Percentiles rank a stretch among this genome's conserved stretches.
These are phyloP conservation scores for Natrix natrix DNA, from an alignment of 2,797 vertebrate genomes.

Conservation along the genomic window DNA sequence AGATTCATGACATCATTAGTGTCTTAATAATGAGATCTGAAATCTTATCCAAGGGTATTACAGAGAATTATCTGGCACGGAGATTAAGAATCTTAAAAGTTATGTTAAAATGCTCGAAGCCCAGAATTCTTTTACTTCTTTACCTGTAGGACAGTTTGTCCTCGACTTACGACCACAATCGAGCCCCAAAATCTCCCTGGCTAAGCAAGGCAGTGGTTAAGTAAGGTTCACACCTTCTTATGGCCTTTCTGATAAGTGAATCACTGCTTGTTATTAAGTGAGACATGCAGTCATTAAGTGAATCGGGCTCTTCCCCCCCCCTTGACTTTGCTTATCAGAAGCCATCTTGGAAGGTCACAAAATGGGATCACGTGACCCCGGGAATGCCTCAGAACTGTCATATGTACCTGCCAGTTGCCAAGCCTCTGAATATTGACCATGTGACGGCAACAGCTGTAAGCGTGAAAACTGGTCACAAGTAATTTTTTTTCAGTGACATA, in stretches of 20 bases:
- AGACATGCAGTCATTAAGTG: background rate
- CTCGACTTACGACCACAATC: fast-evolving
- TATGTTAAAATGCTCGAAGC: background rate
- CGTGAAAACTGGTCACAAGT: no score
- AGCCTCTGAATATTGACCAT: background rate
- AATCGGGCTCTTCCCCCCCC: no score
- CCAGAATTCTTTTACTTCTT: background rate
- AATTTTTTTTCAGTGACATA: no score
- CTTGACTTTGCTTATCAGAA: no score
- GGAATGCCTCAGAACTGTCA: no score
- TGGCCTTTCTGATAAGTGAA: background rate
- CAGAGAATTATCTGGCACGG: background rate
- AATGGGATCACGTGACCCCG: background rate
- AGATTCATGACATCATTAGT: background rate
- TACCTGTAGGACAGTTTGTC: background rate
- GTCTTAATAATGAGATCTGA: background rate
- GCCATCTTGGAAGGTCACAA: background rate
- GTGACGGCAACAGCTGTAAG: no score
- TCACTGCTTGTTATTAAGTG: background rate
- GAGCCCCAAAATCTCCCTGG: background rate
- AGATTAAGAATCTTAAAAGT: background rate
- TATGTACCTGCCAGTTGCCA: no score
- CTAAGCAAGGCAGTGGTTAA: background rate
- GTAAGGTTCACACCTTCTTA: background rate
- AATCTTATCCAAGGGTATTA: background rate